These are phyloP conservation scores for Setipinna tenuifilis DNA, from an alignment of 2,797 vertebrate genomes.

Conservation along the genomic window DNA sequence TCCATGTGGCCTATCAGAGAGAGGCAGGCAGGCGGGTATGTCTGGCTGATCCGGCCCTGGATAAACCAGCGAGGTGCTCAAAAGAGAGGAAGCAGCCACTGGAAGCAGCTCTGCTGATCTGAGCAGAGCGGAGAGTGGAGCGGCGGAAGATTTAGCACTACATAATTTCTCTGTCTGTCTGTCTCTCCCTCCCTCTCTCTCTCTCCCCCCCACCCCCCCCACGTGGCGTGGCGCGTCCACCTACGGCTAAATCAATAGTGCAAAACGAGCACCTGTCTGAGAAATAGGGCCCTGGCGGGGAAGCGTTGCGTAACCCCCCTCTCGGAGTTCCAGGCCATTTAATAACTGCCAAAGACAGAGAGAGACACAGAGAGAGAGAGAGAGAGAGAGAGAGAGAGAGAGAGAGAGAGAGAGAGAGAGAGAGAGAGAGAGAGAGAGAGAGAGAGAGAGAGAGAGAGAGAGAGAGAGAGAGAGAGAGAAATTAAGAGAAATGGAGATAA, in stretches of 20 bases:
- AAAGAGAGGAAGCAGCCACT: background rate
- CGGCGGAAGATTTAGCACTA: background rate
- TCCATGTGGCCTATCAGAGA: no score
- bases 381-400: background rate
- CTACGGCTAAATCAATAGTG: slow-evolving; percentile 45
- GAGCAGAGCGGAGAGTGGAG: background rate
- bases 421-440: background rate
- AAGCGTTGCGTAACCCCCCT: slow-evolving; percentile 29
- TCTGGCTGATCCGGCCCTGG: no score
- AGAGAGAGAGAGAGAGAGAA: background rate
- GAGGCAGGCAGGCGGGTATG: no score
- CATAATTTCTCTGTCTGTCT: slow-evolving; percentile 22
- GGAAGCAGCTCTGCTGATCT: no score
- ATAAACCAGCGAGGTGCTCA: no score
- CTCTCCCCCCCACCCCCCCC: no score
- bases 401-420: background rate
- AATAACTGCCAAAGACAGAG: slow-evolving; percentile 26
- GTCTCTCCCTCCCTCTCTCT: no score
- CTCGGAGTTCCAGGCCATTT: slow-evolving; percentile 16
- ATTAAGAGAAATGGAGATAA: background rate
- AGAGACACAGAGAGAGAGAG: background rate
- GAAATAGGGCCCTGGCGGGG: background rate
- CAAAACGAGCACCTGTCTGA: slow-evolving; percentile 25
- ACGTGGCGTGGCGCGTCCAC: slow-evolving; percentile 20
- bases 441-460: background rate